Evolutionary conservation across 37 sponge, comb jelly and placozoan genomes (phyloP).

Genomic region (Lycopodina hypogea): DNA sequence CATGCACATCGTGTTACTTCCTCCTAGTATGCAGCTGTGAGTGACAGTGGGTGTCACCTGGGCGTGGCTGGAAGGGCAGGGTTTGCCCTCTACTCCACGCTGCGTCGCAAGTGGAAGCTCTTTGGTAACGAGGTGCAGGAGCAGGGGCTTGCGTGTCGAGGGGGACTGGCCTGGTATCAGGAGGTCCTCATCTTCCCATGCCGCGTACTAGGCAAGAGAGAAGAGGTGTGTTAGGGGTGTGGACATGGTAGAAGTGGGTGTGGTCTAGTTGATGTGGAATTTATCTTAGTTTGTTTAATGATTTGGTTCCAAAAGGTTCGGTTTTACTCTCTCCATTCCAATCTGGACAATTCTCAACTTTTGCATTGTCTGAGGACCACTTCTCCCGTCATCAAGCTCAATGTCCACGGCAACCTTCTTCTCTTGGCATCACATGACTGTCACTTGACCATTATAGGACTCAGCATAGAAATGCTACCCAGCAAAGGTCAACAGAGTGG

Average conservation of each 20-base stretch:
- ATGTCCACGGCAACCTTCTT: conserved; percentile 57
- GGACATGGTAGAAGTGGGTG: conserved; percentile 6
- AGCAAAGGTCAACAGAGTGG: conserved; percentile 4
- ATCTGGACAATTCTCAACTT: conserved; percentile 71
- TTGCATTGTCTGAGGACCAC: conserved; percentile 33
- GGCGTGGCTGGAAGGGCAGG: conserved; percentile 72
- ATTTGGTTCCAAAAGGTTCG: conserved; percentile 49
- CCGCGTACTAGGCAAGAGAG: conserved; percentile 35
- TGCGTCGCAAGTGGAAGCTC: conserved; percentile 78
- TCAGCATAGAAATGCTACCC: conserved; percentile 4
- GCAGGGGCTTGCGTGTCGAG: conserved; percentile 67
- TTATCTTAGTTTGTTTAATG: neutral
- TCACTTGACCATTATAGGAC: conserved; percentile 40
- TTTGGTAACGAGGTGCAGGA: conserved; percentile 88
- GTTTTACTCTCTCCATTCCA: conserved; percentile 75
- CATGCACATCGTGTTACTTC: neutral
- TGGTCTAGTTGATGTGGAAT: neutral
- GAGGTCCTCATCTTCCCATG: conserved; percentile 79
- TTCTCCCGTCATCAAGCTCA: conserved; percentile 55
- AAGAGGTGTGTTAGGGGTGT: conserved; percentile 58
- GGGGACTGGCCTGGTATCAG: conserved; percentile 87
- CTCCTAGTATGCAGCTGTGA: conserved; percentile 71
- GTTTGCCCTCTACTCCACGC: conserved; percentile 57
- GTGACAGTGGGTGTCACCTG: conserved; percentile 44
- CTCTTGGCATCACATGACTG: conserved; percentile 55